Conservation (phyloP, 2,888 invertebrate species). For the Ennomos fuscantarius region DNA sequence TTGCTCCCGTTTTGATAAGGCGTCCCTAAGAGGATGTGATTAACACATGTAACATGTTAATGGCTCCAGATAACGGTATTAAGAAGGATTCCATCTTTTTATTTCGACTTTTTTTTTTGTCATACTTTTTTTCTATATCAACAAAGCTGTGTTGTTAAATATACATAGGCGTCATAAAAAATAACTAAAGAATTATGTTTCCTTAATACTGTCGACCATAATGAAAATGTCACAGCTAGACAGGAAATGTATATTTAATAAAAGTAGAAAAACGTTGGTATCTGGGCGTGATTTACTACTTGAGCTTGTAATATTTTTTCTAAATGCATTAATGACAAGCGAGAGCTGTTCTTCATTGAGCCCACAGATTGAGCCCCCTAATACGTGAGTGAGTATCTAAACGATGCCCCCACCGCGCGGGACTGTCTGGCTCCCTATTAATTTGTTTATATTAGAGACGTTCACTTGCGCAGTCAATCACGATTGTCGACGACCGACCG, state of each 20-base stretch:
- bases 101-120: slow-evolving; percentile 34
- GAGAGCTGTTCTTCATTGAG: slow-evolving; percentile 56
- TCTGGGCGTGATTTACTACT: slow-evolving; percentile 68
- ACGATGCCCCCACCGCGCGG: slow-evolving; percentile 57
- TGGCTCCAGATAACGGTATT: slow-evolving; percentile 64
- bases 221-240: slow-evolving; percentile 64
- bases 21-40: slow-evolving; percentile 68
- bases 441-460: slow-evolving; percentile 84
- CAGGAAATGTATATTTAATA: slow-evolving; percentile 71
- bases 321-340: slow-evolving; percentile 64
- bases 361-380: slow-evolving; percentile 51
- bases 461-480: slow-evolving; percentile 85
- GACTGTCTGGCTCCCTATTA: slow-evolving; percentile 74
- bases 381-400: slow-evolving; percentile 50
- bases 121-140: slow-evolving; percentile 39
- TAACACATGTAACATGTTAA: slow-evolving; percentile 77
- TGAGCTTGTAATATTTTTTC: slow-evolving; percentile 64
- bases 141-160: slow-evolving; percentile 44
- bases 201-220: slow-evolving; percentile 62
- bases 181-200: slow-evolving; percentile 68
- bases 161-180: slow-evolving; percentile 52
- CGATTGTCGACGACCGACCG: slow-evolving; percentile 81
- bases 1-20: slow-evolving; percentile 79
- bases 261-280: slow-evolving; percentile 55
- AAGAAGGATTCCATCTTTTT: slow-evolving; percentile 48